Evolutionary conservation across 2,888 invertebrate species (phyloP), one percentile per base, ranked within the genome.

Genomic region (Candidula unifasciata): DNA sequence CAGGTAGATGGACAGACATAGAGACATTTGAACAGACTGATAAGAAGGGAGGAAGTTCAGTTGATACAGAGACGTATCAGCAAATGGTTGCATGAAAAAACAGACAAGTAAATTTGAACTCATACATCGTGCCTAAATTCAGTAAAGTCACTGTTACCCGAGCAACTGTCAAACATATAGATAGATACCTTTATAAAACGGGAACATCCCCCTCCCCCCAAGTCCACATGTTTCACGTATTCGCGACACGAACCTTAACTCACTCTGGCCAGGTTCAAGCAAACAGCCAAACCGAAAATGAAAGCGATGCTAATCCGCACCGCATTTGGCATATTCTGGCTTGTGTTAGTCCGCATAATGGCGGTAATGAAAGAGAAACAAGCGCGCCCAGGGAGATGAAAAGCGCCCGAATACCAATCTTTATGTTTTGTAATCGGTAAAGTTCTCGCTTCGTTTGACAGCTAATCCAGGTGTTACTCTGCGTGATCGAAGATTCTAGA

Each of bases 321-420:
- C 16, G 68, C 52, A 44, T 80, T 80, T 80, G 80, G 68, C 69
- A 68, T 27, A 66, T 54, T 52, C 69, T 54, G 52, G 80, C 52
- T 64, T 60, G 33, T 79, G 78, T 79, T 79, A 52, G 80, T 30
- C 69, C 16, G 68, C 30, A 66, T 35, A 66, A 69, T 66, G 69
- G 69, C 54, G 80, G 37, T 68, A 69, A 80, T 80, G 80, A 80
- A 80, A 80, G 69, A 52, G 80, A 80, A 80, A 80, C 80, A 80
- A 69, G 2, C 54, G 27, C 80, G 30, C 30, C 27, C 33, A 27
- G n/a, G 33, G 68, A 44, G 66, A 79, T 64, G 64, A 66, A 79
- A 77, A 79, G 64, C 37, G 24, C 2, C n/a, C 1, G 27, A 64
- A 64, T 79, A 37, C 44, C 66, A 60, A 64, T 79, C 60, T 79